Percentiles rank a stretch among this genome's conserved stretches.
Conservation (phyloP, 2,888 invertebrate species). For the Oscheius sp. region DNA sequence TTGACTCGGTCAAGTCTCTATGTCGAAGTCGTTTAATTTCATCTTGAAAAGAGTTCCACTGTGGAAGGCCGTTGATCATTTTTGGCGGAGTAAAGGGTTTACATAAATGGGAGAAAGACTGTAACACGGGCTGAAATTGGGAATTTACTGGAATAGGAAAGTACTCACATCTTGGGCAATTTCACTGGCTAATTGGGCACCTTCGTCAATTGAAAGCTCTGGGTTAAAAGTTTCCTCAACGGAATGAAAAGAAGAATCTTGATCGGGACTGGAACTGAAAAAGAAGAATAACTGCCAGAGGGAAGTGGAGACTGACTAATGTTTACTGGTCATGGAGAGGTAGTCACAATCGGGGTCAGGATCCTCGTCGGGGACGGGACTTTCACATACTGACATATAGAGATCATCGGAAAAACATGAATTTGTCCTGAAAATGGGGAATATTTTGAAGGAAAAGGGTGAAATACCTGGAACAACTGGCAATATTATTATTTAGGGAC, state of each 20-base stretch:
- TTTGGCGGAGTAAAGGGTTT: neutral
- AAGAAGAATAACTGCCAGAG: neutral
- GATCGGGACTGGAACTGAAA: conserved; percentile 3
- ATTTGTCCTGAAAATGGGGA: conserved; percentile 16
- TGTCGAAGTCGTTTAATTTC: conserved; percentile 12
- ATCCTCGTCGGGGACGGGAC: conserved; percentile 14
- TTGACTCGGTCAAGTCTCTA: conserved; percentile 17
- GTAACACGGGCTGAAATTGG: conserved; percentile 15
- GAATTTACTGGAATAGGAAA: neutral
- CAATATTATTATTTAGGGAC: neutral
- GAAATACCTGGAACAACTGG: neutral
- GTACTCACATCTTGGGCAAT: conserved; percentile 9
- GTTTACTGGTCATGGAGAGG: conserved; percentile 27
- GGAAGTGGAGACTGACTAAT: conserved; percentile 9
- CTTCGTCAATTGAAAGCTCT: neutral
- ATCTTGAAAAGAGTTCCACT: conserved; percentile 28
- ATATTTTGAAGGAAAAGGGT: neutral
- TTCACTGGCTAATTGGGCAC: neutral
- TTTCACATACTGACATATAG: conserved; percentile 36
- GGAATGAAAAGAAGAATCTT: conserved; percentile 14
- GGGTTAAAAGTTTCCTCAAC: neutral
- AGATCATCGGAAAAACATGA: conserved; percentile 34
- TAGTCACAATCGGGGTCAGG: conserved; percentile 17
- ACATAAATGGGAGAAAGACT: conserved; percentile 3
- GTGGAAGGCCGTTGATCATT: conserved; percentile 10